phyloP scores from a whole-genome alignment of 2,888 invertebrate genomes.

The Limenitis camilla region DNA sequence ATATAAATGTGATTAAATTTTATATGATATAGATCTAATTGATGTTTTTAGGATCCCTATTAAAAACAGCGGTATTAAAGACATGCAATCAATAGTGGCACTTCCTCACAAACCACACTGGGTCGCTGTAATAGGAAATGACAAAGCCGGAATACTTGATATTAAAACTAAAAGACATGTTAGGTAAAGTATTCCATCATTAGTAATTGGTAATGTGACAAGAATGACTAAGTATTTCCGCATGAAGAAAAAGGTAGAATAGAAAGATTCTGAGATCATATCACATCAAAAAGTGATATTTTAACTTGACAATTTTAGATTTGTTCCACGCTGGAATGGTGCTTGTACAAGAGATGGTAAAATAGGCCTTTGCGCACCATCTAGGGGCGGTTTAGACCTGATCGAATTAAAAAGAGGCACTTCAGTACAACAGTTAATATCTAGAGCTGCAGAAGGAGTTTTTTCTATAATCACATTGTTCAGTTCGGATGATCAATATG shows the following conservation, averaged over 20 bases:
- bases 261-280: background rate
- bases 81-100: slow-evolving; percentile 83
- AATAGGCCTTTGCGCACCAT: slow-evolving; percentile 93
- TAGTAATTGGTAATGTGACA: too few relatives aligned
- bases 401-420: slow-evolving; percentile 93
- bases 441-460: slow-evolving; percentile 96
- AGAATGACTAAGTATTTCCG: too few relatives aligned
- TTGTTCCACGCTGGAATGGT: slow-evolving; percentile 94
- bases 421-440: slow-evolving; percentile 91
- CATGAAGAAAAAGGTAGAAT: too few relatives aligned
- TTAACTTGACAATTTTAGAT: slow-evolving; percentile 41
- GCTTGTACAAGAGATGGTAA: slow-evolving; percentile 90
- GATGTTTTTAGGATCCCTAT: slow-evolving; percentile 52
- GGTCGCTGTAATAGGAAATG: slow-evolving; percentile 90
- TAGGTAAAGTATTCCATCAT: slow-evolving; percentile 53
- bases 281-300: background rate
- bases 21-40: background rate
- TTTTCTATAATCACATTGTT: slow-evolving; percentile 97
- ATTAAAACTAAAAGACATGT: slow-evolving; percentile 90
- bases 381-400: slow-evolving; percentile 94
- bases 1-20: background rate
- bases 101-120: slow-evolving; percentile 89
- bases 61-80: slow-evolving; percentile 74
- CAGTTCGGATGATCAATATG: slow-evolving; percentile 94
- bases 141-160: slow-evolving; percentile 93